Evolutionary conservation across 2,797 vertebrate genomes (phyloP).

Genomic region (Crax fasciolata): DNA sequence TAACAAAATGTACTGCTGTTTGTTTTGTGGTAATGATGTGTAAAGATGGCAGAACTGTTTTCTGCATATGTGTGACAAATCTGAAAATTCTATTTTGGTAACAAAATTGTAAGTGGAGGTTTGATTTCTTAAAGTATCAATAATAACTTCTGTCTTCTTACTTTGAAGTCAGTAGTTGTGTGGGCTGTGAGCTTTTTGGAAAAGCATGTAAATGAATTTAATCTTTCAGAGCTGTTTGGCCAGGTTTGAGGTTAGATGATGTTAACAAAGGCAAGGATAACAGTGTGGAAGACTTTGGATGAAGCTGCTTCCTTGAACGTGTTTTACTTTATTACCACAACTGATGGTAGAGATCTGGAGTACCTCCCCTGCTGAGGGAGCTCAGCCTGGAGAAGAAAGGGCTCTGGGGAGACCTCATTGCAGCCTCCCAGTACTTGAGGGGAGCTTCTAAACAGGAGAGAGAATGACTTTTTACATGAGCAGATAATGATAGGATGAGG

Average conservation of each 20-base stretch:
- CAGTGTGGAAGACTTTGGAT: not conserved
- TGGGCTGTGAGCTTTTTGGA: not conserved
- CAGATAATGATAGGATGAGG: not conserved
- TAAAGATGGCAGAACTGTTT: not conserved
- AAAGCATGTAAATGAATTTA: not conserved
- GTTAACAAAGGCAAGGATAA: not conserved
- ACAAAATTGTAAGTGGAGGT: fast-evolving
- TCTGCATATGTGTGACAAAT: not conserved
- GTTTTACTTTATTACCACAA: not conserved
- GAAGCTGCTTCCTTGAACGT: not conserved
- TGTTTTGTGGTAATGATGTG: not conserved
- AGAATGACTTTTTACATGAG: not conserved
- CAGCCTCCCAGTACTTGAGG: not conserved
- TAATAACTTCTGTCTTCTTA: not conserved
- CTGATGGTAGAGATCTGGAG: not conserved
- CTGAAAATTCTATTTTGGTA: not conserved
- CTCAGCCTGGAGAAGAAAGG: not conserved
- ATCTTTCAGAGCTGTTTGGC: not conserved
- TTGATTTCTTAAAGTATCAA: not conserved
- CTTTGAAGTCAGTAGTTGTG: not conserved
- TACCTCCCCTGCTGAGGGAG: not conserved
- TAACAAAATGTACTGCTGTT: not conserved
- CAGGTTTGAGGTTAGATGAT: not conserved
- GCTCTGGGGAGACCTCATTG: not conserved
- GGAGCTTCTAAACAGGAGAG: not conserved